Evolutionary conservation across 2,888 invertebrate genomes (phyloP), one percentile per base, ranked within the genome.

Genomic region (Melinopterus prodromus): DNA sequence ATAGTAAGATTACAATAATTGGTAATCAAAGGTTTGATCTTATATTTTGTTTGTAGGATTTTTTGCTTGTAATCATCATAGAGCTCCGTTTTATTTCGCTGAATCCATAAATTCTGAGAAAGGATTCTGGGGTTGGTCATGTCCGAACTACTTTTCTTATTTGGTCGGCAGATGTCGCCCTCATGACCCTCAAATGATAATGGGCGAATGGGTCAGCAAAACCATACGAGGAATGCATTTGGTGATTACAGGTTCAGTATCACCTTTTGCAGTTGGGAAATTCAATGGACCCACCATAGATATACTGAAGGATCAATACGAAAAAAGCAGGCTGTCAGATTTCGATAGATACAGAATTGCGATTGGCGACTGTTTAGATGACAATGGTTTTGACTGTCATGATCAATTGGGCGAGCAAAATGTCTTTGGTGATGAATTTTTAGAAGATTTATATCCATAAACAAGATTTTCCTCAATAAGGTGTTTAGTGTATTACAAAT

Each of bases 41-140:
- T 26, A 2, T 26, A 26, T 26, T 3, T 26, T 26, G 26, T 26
- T 26, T 88, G 71, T 79, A 92, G 92, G 91, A 84, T 91, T 92
- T 0, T 92, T 93, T 84, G 92, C 92, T 0, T 94, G 94, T 84
- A 92, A 92, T 82, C 93, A 94, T 86, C 93, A 93, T 81, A 88
- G 93, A 77, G 92, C 94, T 0, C 92, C 93, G 0, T 88, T 90
- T 6, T 94, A 94, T 84, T 94, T 91, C 83, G 91, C 92, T 0
- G 94, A 94, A 86, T 93, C 93, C 0, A 92, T 94, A 77, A 92
- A 92, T 81, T 90, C 91, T 0, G 84, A 88, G n/a, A 86, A 89
- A 70, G 94, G 94, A 0, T 94, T 94, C 86, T 94, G 92, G 92
- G 93, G 93, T 6, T 93, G 93, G 92, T 90, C 91, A 0, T 94